Evolutionary conservation across 2,113 vertebrate genomes (phyloP), one percentile per base, ranked within the genome.

Genomic region (Rhynchomys soricoides): DNA sequence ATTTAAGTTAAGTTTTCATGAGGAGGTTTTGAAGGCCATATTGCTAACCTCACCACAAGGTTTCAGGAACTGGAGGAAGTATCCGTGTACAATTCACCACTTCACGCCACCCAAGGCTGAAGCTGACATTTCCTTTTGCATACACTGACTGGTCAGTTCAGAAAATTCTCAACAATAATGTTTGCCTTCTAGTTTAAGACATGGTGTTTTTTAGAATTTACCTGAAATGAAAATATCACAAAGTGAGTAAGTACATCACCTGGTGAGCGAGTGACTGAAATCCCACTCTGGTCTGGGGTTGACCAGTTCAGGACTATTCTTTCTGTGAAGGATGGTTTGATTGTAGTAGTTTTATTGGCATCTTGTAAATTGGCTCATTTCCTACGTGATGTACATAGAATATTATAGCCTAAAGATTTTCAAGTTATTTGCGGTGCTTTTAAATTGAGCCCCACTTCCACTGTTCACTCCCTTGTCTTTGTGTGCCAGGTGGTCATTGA

Each of bases 401-500:
- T 97, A 94, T 89, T 97, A 98, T 96, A 96, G 86, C 95, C 93
- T 94, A 89, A 90, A 98, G 50, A 21, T 97, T 97, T 86, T 93
- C 86, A 57, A 1, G 91, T 77, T 96, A 93, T 68, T 97, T 77
- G 26, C 68, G 90, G 93, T 94, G 87, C 75, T 83, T 31, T 2
- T 94, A 83, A 97, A 93, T 94, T 93, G 45, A 97, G 81, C 92
- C 94, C 2, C 34, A 86, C 95, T 96, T 98, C 98, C 97, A 97
- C 94, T 98, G 86, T 98, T 97, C 77, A 52, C 92, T 26, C 37
- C 97, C 97, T 96, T 95, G 79, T 83, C 96, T 97, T 98, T 95
- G 93, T 97, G 78, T 98, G 90, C 93, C 96, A 98, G 73, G 93
- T 97, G 97, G 98, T 98, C 98, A 97, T 95, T 97, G 97, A 93